Base-by-base conservation (phyloP, 2,888 invertebrate species). In the Xanthia togata region DNA sequence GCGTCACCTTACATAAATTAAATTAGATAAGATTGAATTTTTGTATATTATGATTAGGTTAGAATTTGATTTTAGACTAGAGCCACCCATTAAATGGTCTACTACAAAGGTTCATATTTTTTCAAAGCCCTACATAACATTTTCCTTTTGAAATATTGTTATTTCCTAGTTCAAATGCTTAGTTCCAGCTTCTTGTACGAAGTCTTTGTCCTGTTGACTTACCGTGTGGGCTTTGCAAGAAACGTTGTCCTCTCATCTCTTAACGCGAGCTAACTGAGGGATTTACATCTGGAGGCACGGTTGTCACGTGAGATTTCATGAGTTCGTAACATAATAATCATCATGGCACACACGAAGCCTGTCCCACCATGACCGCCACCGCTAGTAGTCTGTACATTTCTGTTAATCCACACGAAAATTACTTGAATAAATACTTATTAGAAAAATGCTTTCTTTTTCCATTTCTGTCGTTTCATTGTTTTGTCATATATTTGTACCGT, bases 401-500 rank as follows among this genome's bases (percentile, higher is more conserved):
- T 55, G 3, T 3, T 31, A n/a, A 44, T 44, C 6, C 17, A n/a
- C 31, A 20, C 11, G 6, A 31, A 64, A 44, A 11, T 11, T 0
- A 70, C 5, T 23, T 23, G 4, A 31, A 44, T 44, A 64, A 64
- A n/a, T 12, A 44, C 17, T 11, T 23, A 31, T 26, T 17, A 41
- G 11, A 12, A 41, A 26, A 70, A 50, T 11, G 8, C 14, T 0
- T 35, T 31, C 8, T 1, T 53, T 26, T 71, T 38, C 17, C n/a
- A 5, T 70, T 38, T 60, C 1, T 4, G 9, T 69, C 35, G 1
- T 38, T 76, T 50, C 75, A 57, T 60, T 63, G 53, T 76, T 76
- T 59, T 59, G 47, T 31, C 47, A 60, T 60, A 50, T 53, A 55
- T 69, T 35, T 47, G 14, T 55, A 47, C 35, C 26, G 38, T 60